These are phyloP conservation scores for Toxostoma redivivum DNA, from an alignment of 2,113 vertebrate species.

Conservation along the genomic window DNA sequence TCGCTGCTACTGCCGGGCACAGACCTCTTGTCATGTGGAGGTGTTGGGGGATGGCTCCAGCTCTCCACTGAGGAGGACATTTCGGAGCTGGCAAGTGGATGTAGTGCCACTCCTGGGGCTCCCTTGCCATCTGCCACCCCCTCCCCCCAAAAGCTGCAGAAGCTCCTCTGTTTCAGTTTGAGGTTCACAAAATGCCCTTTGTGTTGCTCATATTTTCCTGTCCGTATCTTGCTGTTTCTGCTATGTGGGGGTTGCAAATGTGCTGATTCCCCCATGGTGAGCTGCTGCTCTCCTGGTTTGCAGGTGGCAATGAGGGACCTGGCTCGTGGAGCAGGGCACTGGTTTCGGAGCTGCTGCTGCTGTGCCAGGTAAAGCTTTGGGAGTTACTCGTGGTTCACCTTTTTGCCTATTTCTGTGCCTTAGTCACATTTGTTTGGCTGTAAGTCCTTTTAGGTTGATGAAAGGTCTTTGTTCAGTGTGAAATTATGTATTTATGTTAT, in stretches of 20 bases:
- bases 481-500: background rate
- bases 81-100: rapidly evolving
- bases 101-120: rapidly evolving
- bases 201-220: rapidly evolving
- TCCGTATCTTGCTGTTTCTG: background rate
- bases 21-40: background rate
- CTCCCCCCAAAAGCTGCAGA: rapidly evolving
- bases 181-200: background rate
- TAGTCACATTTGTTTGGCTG: rapidly evolving
- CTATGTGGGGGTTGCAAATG: rapidly evolving
- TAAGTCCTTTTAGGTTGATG: background rate
- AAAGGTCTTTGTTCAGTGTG: background rate
- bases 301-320: background rate
- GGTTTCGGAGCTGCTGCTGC: background rate
- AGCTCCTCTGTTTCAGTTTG: background rate
- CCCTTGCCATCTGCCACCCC: rapidly evolving
- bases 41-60: rapidly evolving
- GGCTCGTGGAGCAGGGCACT: background rate
- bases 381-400: rapidly evolving
- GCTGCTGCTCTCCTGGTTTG: background rate
- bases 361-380: background rate
- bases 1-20: rapidly evolving
- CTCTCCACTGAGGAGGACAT: no score
- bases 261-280: rapidly evolving
- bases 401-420: background rate